phyloP scores from a whole-genome alignment of 1,140 invertebrate species.

The Parasteatoda tepidariorum region DNA sequence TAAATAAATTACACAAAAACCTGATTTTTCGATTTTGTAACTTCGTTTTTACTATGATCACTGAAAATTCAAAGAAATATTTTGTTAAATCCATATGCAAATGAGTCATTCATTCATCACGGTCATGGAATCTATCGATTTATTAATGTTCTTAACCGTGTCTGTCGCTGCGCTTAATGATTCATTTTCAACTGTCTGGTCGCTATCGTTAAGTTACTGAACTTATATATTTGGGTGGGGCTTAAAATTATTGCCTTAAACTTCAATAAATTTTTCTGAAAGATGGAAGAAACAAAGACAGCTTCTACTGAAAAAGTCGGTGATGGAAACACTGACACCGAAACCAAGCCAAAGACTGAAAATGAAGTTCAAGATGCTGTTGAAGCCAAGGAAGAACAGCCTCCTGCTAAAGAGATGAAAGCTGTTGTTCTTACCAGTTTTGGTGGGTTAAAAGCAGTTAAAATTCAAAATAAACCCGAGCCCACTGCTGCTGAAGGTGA shows the following conservation, averaged over 20 bases:
- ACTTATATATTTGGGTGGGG: conserved; percentile 21
- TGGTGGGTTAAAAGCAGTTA: conserved; percentile 85
- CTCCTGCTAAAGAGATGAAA: conserved; percentile 82
- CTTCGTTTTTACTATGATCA: too few species aligned
- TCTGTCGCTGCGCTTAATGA: not conserved
- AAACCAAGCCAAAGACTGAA: conserved; percentile 2
- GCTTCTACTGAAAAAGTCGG: conserved; percentile 60
- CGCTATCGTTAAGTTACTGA: not conserved
- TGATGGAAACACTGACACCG: conserved; percentile 71
- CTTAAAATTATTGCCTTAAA: conserved; percentile 21
- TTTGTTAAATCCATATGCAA: not conserved
- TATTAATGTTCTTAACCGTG: conserved; percentile 21
- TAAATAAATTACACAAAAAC: too few species aligned
- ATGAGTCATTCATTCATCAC: not conserved
- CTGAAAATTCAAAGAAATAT: too few species aligned
- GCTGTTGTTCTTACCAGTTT: conserved; percentile 84
- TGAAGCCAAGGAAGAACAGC: conserved; percentile 63
- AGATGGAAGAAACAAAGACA: conserved; percentile 37
- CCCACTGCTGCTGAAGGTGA: conserved; percentile 80
- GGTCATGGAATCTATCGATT: not conserved
- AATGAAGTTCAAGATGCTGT: conserved; percentile 47
- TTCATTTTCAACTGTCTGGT: conserved; percentile 1
- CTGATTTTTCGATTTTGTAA: too few species aligned
- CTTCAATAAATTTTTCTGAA: not conserved
- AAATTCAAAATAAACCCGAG: conserved; percentile 83